Evolutionary conservation across 2,888 invertebrate genomes (phyloP), one percentile per base, ranked within the genome.

Genomic region (Callyntrura guangdongensis): DNA sequence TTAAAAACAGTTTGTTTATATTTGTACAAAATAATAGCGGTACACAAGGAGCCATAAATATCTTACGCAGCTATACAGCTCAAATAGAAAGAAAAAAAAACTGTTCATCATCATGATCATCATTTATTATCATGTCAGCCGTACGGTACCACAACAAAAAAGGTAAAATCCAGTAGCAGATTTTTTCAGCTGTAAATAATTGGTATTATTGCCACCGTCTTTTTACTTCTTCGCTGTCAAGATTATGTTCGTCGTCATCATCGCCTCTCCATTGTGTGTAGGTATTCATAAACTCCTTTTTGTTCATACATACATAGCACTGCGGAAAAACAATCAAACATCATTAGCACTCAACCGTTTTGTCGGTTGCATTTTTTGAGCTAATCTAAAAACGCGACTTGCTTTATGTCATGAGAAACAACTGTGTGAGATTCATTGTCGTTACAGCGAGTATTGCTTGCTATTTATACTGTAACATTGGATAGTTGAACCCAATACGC

Each of bases 91-190:
- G 53, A 53, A 9, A 86, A 86, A 53, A 9, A 86, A 86, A 86
- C 20, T 86, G 86, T 86, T 81, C 67, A 87, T 87, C 87, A 81
- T 87, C 69, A 20, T 81, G 20, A 20, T 36, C 14, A 74, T 86
- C 27, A 72, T 85, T 72, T 56, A 72, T 69, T 74, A 74, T 27
- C 25, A 45, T 83, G 49, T 53, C 67, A 61, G 2, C 67, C 49
- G 3, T 74, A 49, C 49, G 49, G 17, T 20, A 79, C 79, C 8
- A 14, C 36, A n/a, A 79, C 3, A 36, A 36, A 36, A 36, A 36
- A 36, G 36, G 36, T 59, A 56, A 79, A 79, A 79, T 79, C 79
- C 79, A 53, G 79, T 79, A 79, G 79, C 79, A 27, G 17, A 59
- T 59, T 59, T 27, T 8, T 36, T 56, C 27, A 79, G 53, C 56